Evolutionary conservation across 2,888 invertebrate genomes (phyloP).

Genomic region (Himalopsyche japonica): DNA sequence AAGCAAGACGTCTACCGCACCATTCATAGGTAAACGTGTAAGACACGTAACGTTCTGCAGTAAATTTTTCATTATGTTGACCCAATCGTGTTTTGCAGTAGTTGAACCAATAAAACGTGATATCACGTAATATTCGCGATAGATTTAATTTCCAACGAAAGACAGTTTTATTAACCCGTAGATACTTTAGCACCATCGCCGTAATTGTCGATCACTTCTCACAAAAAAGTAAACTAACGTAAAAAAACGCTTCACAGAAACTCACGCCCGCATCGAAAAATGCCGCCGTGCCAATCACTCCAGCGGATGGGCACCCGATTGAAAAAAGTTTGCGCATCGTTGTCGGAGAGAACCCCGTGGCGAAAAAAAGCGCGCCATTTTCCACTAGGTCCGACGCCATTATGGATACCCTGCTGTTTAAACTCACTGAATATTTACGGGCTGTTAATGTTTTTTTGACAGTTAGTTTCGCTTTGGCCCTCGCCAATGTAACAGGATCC

Average conservation of each 20-base stretch:
- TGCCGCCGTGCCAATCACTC: not conserved
- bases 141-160: too few species aligned
- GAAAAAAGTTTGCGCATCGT: not conserved
- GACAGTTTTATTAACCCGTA: not conserved
- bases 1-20: too few species aligned
- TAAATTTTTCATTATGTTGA: too few species aligned
- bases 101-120: too few species aligned
- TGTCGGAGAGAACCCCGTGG: not conserved
- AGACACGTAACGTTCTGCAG: too few species aligned
- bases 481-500: not conserved
- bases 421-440: constrained; percentile 21
- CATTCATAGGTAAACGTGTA: too few species aligned
- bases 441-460: constrained; percentile 11
- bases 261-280: not conserved
- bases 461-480: not conserved
- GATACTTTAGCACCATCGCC: not conserved
- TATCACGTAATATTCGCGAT: too few species aligned
- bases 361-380: not conserved
- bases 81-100: too few species aligned
- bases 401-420: constrained; percentile 11
- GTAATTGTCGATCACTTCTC: not conserved
- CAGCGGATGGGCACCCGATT: not conserved
- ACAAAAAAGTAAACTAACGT: not conserved
- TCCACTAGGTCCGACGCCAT: not conserved
- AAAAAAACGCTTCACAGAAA: not conserved